Conservation (phyloP, 2,113 vertebrate species). For the Opisthocomus hoazin region DNA sequence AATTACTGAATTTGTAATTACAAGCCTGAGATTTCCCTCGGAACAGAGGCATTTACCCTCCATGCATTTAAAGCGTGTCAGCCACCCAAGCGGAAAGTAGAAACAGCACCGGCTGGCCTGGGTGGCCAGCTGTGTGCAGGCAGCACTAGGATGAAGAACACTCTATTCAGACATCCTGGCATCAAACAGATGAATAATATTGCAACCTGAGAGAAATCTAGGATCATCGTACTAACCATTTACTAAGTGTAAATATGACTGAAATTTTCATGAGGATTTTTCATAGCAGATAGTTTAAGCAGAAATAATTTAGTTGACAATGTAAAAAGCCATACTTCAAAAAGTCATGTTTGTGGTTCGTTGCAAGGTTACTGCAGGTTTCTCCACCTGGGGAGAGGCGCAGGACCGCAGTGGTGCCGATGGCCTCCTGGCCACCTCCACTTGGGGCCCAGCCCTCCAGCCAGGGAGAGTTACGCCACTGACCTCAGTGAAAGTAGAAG, state of each 20-base stretch:
- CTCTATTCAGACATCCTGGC: background rate
- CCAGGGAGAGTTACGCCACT: rapidly evolving
- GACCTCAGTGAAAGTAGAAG: conserved; percentile 9
- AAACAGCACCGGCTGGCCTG: background rate
- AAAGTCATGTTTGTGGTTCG: background rate
- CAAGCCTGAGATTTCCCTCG: background rate
- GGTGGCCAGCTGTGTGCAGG: background rate
- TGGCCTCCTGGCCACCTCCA: background rate
- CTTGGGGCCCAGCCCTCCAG: background rate
- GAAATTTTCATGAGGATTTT: background rate
- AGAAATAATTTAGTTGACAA: background rate
- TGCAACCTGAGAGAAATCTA: background rate
- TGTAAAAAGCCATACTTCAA: background rate
- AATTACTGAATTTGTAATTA: background rate
- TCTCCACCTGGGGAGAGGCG: background rate
- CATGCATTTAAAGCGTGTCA: background rate
- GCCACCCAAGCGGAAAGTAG: background rate
- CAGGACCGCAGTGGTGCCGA: rapidly evolving
- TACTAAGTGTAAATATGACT: background rate
- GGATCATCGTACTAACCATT: background rate
- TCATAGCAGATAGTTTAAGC: background rate
- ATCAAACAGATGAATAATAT: background rate
- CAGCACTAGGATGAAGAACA: background rate
- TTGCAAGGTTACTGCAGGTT: background rate
- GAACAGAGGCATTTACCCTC: background rate